phyloP scores from a whole-genome alignment of 2,113 vertebrate species.

The Gymnorhina tibicen region DNA sequence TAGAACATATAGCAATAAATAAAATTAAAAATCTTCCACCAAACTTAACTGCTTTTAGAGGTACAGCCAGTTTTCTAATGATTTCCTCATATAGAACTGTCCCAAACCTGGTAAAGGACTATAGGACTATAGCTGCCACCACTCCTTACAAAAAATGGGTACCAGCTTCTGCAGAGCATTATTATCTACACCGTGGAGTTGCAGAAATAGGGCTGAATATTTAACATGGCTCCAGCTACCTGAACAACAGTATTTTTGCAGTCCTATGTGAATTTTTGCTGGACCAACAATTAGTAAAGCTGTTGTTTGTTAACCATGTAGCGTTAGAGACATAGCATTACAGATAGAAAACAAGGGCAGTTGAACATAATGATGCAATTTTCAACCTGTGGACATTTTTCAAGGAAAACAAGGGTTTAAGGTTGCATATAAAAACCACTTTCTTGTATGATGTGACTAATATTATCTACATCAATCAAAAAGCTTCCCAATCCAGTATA shows the following conservation, averaged over 20 bases:
- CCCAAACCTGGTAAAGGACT: neutral
- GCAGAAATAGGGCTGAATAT: neutral
- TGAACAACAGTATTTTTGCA: neutral
- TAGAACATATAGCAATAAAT: neutral
- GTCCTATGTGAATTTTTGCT: neutral
- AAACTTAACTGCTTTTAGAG: neutral
- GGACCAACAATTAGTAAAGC: neutral
- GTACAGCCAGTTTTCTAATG: neutral
- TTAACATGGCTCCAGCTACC: neutral
- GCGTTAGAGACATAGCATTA: neutral
- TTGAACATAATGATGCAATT: neutral
- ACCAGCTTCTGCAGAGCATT: neutral
- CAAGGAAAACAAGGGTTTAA: neutral
- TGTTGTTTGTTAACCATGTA: neutral
- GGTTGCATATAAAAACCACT: neutral
- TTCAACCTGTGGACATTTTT: neutral
- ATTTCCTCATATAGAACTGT: neutral
- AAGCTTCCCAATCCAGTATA: neutral
- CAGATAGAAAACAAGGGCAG: neutral
- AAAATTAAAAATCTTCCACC: neutral
- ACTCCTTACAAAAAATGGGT: neutral
- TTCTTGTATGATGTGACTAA: neutral
- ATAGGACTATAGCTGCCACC: neutral
- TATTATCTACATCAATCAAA: neutral
- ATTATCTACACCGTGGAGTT: accelerated